Evolutionary conservation across 2,113 vertebrate genomes (phyloP).

Genomic region (Pollachius pollachius): DNA sequence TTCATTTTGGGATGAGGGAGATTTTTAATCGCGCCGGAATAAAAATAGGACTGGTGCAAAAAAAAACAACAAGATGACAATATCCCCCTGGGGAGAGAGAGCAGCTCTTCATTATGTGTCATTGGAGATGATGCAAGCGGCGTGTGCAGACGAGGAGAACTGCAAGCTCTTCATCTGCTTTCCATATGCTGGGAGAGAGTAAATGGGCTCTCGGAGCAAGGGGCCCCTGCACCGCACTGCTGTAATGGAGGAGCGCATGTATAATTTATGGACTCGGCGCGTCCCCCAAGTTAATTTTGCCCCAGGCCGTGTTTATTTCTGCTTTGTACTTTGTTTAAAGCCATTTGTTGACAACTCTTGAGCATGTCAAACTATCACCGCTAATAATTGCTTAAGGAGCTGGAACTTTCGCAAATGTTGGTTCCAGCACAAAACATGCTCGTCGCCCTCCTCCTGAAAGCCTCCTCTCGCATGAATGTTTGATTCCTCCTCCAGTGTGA

Average conservation of each 20-base stretch:
- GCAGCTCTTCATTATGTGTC: constrained; percentile 37
- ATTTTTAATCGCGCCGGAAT: constrained; percentile 39
- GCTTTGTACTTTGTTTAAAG: constrained; percentile 77
- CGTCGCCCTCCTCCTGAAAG: constrained; percentile 68
- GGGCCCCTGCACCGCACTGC: constrained; percentile 32
- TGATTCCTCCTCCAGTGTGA: constrained; percentile 83
- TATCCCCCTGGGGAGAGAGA: constrained; percentile 26
- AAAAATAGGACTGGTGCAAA: constrained; percentile 31
- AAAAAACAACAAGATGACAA: constrained; percentile 35
- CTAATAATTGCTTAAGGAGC: constrained; percentile 96
- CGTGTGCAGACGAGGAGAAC: constrained; percentile 4
- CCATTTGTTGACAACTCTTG: constrained; percentile 85
- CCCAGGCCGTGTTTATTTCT: constrained; percentile 77
- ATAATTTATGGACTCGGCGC: constrained; percentile 75
- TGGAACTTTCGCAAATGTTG: constrained; percentile 89
- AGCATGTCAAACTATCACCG: constrained; percentile 80
- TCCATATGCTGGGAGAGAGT: constrained; percentile 29
- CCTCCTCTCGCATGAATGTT: constrained; percentile 94
- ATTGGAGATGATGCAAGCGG: constrained; percentile 44
- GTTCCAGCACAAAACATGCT: constrained; percentile 76
- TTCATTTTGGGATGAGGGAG: constrained; percentile 30
- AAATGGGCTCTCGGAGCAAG: constrained; percentile 4
- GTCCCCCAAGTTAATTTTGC: constrained; percentile 77
- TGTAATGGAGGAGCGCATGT: constrained; percentile 57
- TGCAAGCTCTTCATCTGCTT: constrained; percentile 28